Evolutionary conservation across 2,888 invertebrate genomes (phyloP).

Genomic region (Calameuta filiformis): DNA sequence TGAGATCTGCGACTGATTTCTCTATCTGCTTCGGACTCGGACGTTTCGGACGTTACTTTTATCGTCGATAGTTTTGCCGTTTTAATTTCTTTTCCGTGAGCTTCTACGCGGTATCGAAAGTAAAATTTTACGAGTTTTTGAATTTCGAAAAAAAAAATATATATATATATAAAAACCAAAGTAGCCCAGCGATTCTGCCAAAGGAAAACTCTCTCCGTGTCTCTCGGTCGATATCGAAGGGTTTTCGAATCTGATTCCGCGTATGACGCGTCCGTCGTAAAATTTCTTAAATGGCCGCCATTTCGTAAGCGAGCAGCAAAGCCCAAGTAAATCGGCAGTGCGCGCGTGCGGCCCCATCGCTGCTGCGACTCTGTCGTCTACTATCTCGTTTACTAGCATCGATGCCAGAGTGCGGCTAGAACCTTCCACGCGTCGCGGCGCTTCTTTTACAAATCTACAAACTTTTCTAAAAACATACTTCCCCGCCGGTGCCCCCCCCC

Average conservation of each 20-base stretch:
- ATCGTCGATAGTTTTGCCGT: not conserved
- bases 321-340: not conserved
- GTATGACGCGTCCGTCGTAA: not conserved
- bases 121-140: not conserved
- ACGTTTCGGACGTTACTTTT: not conserved
- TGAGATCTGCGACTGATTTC: not conserved
- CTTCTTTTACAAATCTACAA: slow-evolving; percentile 40
- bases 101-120: not conserved
- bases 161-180: too few relatives aligned
- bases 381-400: slow-evolving; percentile 7
- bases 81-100: not conserved
- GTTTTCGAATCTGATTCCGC: not conserved
- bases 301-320: not conserved
- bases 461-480: slow-evolving; percentile 57
- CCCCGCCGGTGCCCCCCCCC: not conserved
- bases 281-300: not conserved
- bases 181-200: not conserved
- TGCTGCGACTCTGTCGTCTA: slow-evolving; percentile 1
- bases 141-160: not conserved
- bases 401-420: not conserved
- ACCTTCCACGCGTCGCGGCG: slow-evolving; percentile 6
- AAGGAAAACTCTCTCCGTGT: not conserved
- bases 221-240: not conserved
- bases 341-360: not conserved
- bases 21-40: not conserved